Evolutionary conservation across 2,113 vertebrate genomes (phyloP).

Genomic region (Synchiropus splendidus): DNA sequence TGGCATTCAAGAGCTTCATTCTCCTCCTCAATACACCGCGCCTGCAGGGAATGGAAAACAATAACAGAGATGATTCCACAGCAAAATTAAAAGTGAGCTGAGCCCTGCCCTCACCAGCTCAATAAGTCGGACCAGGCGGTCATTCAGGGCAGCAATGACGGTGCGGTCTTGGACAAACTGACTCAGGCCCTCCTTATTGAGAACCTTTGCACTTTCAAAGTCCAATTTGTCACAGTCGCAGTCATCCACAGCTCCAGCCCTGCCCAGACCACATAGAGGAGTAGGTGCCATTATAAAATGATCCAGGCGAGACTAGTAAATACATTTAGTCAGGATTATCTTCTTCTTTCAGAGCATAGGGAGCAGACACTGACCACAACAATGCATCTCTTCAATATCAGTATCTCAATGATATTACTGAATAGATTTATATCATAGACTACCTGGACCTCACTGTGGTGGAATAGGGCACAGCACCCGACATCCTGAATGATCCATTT

Average conservation of each 20-base stretch:
- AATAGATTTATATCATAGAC: too few species aligned
- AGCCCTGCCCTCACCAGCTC: constrained; percentile 66
- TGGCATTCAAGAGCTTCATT: constrained; percentile 60
- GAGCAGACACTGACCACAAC: too few species aligned
- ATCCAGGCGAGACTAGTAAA: too few species aligned
- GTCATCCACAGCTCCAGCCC: constrained; percentile 10
- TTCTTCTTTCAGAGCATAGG: too few species aligned
- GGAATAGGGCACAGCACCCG: constrained; percentile 38
- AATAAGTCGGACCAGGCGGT: constrained; percentile 61
- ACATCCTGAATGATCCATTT: constrained; percentile 14
- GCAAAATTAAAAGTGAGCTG: neutral
- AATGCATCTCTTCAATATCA: too few species aligned
- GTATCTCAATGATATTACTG: too few species aligned
- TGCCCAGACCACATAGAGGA: too few species aligned
- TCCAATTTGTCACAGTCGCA: constrained; percentile 43
- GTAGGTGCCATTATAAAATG: too few species aligned
- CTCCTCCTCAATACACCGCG: constrained; percentile 57
- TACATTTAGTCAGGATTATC: too few species aligned
- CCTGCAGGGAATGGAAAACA: constrained; percentile 33
- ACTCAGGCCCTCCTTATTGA: constrained; percentile 47
- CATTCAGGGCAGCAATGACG: constrained; percentile 57
- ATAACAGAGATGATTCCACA: neutral
- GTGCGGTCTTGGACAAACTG: constrained; percentile 50
- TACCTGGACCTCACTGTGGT: constrained; percentile 42
- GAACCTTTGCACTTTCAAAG: constrained; percentile 47